A percentile compares a stretch with the other conserved stretches of the same genome.
Evolutionary conservation across 1,140 invertebrate species (phyloP).

Genomic region (Nylanderia fulva): DNA sequence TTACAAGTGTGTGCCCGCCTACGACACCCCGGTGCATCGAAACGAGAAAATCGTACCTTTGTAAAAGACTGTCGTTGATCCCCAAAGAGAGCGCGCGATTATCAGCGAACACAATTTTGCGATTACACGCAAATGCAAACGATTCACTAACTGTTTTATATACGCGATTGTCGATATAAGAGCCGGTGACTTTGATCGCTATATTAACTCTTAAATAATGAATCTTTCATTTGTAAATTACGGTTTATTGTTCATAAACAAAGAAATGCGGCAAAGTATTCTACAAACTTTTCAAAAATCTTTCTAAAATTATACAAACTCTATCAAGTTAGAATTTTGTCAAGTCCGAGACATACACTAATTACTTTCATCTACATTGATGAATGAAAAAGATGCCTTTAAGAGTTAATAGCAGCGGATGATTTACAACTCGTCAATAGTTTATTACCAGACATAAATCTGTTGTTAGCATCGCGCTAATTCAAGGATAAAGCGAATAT

Average conservation of each 20-base stretch:
- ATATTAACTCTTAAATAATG: constrained; percentile 34
- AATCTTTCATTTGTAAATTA: constrained; percentile 18
- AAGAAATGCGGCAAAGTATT: neutral
- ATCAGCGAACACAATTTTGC: neutral
- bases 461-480: constrained; percentile 29
- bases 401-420: constrained; percentile 34
- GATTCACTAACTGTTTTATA: constrained; percentile 37
- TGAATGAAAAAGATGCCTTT: neutral
- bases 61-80: constrained; percentile 70
- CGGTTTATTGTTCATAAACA: neutral
- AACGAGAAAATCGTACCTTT: constrained; percentile 81
- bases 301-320: neutral
- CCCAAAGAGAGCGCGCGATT: constrained; percentile 17
- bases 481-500: constrained; percentile 30
- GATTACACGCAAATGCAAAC: neutral
- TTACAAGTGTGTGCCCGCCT: constrained; percentile 83
- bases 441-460: neutral
- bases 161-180: constrained; percentile 7
- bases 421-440: constrained; percentile 31
- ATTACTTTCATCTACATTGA: neutral
- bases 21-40: constrained; percentile 80
- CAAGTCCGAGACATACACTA: neutral
- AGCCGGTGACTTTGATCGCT: neutral
- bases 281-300: neutral
- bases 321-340: neutral